Conservation (phyloP, 2,797 vertebrate genomes). For the Gymnothorax javanicus region DNA sequence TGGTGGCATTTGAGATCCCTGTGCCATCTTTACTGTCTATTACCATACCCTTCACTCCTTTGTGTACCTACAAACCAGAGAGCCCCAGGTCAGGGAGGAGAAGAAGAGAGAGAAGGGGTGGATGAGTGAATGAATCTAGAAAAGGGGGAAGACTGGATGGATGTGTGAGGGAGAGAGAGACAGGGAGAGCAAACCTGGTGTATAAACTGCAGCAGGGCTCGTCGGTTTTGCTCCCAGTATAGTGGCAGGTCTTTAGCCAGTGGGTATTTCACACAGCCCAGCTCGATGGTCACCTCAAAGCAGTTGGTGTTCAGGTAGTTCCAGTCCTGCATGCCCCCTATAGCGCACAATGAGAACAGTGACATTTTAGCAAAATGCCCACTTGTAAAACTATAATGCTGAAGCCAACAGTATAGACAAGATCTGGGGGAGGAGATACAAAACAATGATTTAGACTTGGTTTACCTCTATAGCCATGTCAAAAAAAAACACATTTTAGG, state of each 20-base stretch:
- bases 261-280: constrained; percentile 93
- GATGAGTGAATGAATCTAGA: not conserved
- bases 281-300: constrained; percentile 96
- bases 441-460: no score
- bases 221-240: constrained; percentile 90
- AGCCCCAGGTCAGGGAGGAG: not conserved
- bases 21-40: constrained; percentile 80
- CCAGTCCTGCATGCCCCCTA: constrained; percentile 99
- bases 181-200: constrained; percentile 79
- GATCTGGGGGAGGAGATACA: no score
- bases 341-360: not conserved
- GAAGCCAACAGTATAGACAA: no score
- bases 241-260: constrained; percentile 77
- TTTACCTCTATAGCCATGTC: no score
- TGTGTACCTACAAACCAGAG: constrained; percentile 76
- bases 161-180: not conserved
- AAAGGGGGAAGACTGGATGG: not conserved
- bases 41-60: constrained; percentile 86
- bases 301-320: constrained; percentile 97
- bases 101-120: not conserved
- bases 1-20: constrained; percentile 90
- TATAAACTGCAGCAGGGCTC: constrained; percentile 87
- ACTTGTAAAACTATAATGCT: no score
- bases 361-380: not conserved
- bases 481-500: no score